Evolutionary conservation across 2,888 invertebrate species (phyloP).

Genomic region (Parnassius smintheus): DNA sequence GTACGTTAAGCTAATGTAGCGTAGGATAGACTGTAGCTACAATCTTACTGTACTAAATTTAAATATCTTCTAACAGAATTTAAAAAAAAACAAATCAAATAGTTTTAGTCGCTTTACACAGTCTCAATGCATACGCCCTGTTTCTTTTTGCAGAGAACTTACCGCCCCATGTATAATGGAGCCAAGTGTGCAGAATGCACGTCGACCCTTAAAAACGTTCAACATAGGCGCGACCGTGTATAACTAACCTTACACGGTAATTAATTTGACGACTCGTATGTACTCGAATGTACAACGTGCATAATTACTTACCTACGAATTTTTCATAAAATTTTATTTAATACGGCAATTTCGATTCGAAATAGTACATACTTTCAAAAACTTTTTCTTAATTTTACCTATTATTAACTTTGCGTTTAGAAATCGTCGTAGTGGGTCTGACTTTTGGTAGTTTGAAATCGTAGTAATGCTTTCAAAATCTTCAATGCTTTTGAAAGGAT

Average conservation of each 20-base stretch:
- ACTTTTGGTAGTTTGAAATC: no score
- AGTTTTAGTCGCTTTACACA: constrained; percentile 28
- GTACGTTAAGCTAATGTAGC: no score
- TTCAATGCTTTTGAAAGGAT: background rate
- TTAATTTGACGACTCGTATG: constrained; percentile 26
- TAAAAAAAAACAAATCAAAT: constrained; percentile 38
- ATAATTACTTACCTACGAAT: background rate
- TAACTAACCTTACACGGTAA: constrained; percentile 23
- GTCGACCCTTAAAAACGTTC: constrained; percentile 20
- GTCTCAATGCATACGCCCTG: constrained; percentile 46
- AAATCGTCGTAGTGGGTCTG: no score
- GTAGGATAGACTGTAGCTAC: no score
- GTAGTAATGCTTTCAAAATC: background rate
- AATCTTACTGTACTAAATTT: no score
- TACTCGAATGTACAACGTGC: constrained; percentile 4
- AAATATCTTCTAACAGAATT: background rate
- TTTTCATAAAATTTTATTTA: no score
- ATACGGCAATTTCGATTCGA: no score
- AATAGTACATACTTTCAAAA: no score
- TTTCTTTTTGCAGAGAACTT: constrained; percentile 54
- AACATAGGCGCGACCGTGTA: constrained; percentile 25
- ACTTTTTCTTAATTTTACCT: no score
- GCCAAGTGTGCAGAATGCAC: constrained; percentile 52
- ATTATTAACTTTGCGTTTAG: no score
- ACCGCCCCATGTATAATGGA: constrained; percentile 51